These are phyloP conservation scores for Synchiropus splendidus DNA, from an alignment of 2,113 vertebrate genomes.

Conservation along the genomic window DNA sequence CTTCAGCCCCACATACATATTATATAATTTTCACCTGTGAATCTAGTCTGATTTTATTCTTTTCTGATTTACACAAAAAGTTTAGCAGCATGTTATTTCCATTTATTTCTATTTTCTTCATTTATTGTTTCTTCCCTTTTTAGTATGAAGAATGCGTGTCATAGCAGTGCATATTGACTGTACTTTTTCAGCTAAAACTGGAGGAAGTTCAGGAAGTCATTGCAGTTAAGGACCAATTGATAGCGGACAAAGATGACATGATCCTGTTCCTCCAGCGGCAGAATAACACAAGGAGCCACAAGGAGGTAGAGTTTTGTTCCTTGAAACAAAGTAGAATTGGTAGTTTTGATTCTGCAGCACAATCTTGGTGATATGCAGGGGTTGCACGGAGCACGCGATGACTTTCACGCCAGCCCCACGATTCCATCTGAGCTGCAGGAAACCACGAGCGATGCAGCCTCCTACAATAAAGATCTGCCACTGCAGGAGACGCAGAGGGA, in stretches of 20 bases:
- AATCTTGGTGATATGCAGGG: conserved; percentile 17
- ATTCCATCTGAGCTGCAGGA: not conserved
- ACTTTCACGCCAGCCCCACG: not conserved
- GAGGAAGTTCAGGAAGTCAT: conserved; percentile 13
- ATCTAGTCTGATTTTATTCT: no score
- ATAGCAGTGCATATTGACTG: no score
- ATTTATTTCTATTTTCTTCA: no score
- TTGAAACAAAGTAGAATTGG: no score
- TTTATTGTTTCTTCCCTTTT: not conserved
- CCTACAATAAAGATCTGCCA: not conserved
- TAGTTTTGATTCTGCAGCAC: conserved; percentile 1
- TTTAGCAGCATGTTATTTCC: no score
- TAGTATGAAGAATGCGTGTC: no score
- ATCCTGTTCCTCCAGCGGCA: conserved; percentile 14
- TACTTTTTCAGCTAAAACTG: conserved; percentile 31
- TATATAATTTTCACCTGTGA: no score
- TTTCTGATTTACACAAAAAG: no score
- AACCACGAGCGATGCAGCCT: not conserved
- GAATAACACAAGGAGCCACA: conserved; percentile 46
- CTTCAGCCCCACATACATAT: no score
- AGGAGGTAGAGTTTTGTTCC: conserved; percentile 27
- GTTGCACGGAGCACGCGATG: conserved; percentile 17
- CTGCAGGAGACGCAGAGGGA: not conserved
- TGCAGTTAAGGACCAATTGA: conserved; percentile 16
- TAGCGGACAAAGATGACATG: conserved; percentile 15